Conservation (phyloP, 1,140 invertebrate species). For the Caenorhabditis inopinata region DNA sequence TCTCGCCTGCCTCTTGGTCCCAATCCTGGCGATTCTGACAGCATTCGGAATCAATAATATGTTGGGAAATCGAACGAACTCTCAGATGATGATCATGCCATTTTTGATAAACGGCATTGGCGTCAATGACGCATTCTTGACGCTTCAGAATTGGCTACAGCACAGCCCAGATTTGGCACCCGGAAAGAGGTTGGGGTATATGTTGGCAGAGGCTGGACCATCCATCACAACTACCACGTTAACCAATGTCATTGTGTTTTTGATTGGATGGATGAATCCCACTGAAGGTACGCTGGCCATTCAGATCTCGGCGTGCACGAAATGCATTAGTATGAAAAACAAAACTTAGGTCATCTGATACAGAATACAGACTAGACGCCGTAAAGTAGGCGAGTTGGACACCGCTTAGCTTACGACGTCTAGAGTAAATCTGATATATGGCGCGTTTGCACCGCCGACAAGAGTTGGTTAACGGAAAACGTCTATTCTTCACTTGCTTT, state of each 20-base stretch:
- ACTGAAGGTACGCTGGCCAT: constrained; percentile 72
- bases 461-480: too few species aligned
- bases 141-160: constrained; percentile 61
- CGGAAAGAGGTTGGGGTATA: constrained; percentile 51
- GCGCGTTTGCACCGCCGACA: too few species aligned
- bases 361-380: too few species aligned
- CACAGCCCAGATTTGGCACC: constrained; percentile 29
- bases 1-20: constrained; percentile 51
- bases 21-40: constrained; percentile 54
- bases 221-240: constrained; percentile 95
- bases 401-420: too few species aligned
- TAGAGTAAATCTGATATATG: too few species aligned
- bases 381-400: too few species aligned
- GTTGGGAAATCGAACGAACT: constrained; percentile 54
- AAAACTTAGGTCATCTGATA: too few species aligned
- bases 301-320: too few species aligned
- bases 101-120: constrained; percentile 59
- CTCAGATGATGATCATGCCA: constrained; percentile 62
- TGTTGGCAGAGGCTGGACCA: constrained; percentile 80
- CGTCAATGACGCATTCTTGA: constrained; percentile 63
- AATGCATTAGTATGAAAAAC: too few species aligned
- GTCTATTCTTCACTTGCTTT: too few species aligned
- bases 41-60: constrained; percentile 60
- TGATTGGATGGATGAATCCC: constrained; percentile 88
- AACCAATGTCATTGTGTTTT: constrained; percentile 93